A percentile compares a stretch with the other conserved stretches of the same genome.
Evolutionary conservation across 2,113 vertebrate species (phyloP).

Genomic region (Seriola dumerili): DNA sequence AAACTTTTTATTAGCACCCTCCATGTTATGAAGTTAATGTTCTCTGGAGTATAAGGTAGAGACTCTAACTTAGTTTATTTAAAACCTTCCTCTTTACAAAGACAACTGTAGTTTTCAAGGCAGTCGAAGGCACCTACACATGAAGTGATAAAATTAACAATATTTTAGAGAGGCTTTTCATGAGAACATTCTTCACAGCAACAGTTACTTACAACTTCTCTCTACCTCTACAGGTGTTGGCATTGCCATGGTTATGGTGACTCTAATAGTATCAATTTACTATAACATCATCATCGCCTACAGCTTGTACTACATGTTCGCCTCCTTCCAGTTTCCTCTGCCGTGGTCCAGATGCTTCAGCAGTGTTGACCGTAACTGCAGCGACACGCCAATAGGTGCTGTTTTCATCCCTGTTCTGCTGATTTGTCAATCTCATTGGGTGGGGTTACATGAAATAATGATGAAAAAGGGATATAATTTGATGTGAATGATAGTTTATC

Average conservation of each 20-base stretch:
- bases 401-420: background rate
- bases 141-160: background rate
- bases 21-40: background rate
- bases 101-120: background rate
- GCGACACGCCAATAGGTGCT: conserved; percentile 83
- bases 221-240: conserved; percentile 89
- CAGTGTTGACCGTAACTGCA: conserved; percentile 87
- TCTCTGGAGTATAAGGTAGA: background rate
- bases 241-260: conserved; percentile 90
- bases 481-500: background rate
- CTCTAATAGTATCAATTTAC: conserved; percentile 89
- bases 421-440: background rate
- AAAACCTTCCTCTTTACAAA: no score
- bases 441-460: background rate
- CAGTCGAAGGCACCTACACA: background rate
- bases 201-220: background rate
- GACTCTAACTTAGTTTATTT: no score
- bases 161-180: background rate
- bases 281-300: conserved; percentile 96
- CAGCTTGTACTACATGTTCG: conserved; percentile 94
- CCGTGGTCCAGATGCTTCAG: conserved; percentile 89
- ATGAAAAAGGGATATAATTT: background rate
- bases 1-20: background rate
- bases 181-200: background rate
- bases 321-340: conserved; percentile 91